These are phyloP conservation scores for Ridgeia piscesae DNA, from an alignment of 1,140 invertebrate species.

Conservation along the genomic window DNA sequence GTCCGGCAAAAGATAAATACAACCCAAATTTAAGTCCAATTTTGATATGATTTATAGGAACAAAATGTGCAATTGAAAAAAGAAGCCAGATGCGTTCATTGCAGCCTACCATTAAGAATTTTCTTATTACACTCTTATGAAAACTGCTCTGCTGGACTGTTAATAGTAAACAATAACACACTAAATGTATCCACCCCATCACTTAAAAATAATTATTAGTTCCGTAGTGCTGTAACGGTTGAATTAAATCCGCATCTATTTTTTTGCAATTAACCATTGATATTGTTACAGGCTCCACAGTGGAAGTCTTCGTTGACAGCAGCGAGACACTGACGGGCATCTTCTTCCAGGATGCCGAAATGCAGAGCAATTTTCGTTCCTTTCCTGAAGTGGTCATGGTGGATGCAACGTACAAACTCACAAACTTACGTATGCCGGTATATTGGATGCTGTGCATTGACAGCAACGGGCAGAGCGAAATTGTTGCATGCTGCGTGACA, in stretches of 20 bases:
- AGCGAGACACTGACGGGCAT: conserved; percentile 3
- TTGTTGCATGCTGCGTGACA: conserved; percentile 12
- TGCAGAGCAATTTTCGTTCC: not conserved
- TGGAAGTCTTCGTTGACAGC: conserved; percentile 10
- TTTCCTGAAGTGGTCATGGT: conserved; percentile 13
- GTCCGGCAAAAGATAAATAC: too few relatives aligned
- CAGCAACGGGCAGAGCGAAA: conserved; percentile 10
- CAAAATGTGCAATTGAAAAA: too few relatives aligned
- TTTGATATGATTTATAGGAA: too few relatives aligned
- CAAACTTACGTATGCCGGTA: conserved; percentile 16
- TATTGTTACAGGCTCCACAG: conserved; percentile 9
- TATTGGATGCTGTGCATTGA: conserved; percentile 11
- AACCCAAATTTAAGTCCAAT: too few relatives aligned
- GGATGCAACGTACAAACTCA: conserved; percentile 7
- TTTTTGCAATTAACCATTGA: not conserved
- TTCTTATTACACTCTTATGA: too few relatives aligned
- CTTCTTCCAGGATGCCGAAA: conserved; percentile 12
- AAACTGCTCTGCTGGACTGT: too few relatives aligned
- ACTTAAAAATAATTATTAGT: too few relatives aligned
- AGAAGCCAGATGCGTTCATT: too few relatives aligned
- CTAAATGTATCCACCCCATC: too few relatives aligned
- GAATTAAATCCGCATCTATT: not conserved
- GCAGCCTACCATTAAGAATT: too few relatives aligned
- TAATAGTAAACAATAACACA: too few relatives aligned
- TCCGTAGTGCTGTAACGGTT: not conserved